Evolutionary conservation across 1,140 invertebrate species (phyloP).

Genomic region (Drosophila sp.): DNA sequence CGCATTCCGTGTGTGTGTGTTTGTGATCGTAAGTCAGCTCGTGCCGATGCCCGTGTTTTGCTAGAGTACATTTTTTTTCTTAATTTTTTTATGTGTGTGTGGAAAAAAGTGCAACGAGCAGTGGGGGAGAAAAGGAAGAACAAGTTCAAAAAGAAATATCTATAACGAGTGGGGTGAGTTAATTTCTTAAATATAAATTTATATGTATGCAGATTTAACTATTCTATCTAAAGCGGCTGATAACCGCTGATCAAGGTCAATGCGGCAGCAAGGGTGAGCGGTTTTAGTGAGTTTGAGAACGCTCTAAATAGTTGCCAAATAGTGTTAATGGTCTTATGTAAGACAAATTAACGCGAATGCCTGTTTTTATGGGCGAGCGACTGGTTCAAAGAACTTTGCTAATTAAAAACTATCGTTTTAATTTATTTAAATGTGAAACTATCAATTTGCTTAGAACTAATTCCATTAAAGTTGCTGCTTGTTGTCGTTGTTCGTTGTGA

Average conservation of each 20-base stretch:
- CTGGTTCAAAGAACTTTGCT: slow-evolving; percentile 65
- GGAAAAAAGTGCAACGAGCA: too few relatives aligned
- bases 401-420: slow-evolving; percentile 49
- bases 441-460: slow-evolving; percentile 47
- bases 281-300: slow-evolving; percentile 15
- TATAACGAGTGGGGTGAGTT: too few relatives aligned
- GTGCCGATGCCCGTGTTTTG: too few relatives aligned
- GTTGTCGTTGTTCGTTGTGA: slow-evolving; percentile 17
- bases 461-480: slow-evolving; percentile 27
- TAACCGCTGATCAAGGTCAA: not conserved
- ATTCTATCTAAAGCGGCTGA: too few relatives aligned
- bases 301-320: slow-evolving; percentile 55
- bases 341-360: slow-evolving; percentile 19
- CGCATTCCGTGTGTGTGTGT: not conserved
- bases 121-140: too few relatives aligned
- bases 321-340: slow-evolving; percentile 56
- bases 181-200: too few relatives aligned
- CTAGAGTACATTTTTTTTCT: too few relatives aligned
- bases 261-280: not conserved
- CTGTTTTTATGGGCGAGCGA: slow-evolving; percentile 25
- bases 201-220: too few relatives aligned
- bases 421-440: slow-evolving; percentile 63
- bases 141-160: too few relatives aligned
- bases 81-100: too few relatives aligned
- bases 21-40: not conserved